Evolutionary conservation across 1,140 invertebrate genomes (phyloP), one percentile per base, ranked within the genome.

Genomic region (Drosophila repleta): DNA sequence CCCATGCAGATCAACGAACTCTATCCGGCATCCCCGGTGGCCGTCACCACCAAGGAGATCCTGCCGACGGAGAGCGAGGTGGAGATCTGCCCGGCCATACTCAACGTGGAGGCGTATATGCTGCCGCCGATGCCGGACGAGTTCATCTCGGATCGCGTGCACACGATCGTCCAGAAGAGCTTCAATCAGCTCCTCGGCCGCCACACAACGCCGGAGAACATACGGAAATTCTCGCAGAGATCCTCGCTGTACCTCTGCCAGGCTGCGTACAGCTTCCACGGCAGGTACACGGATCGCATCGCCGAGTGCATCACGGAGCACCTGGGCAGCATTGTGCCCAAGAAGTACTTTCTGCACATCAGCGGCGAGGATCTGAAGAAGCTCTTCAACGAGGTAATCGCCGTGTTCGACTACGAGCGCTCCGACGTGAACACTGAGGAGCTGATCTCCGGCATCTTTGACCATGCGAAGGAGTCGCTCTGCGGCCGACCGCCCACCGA

Each of bases 401-500:
- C 71, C 4, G 76, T 90, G 18, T 82, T 91, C 11, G 84, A 90
- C 15, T 90, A 88, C 26, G 85, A 90, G 46, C 75, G 76, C 4
- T 76, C 76, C 10, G 91, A 91, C 39, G 69, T 92, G 6, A 91
- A 91, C 43, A 84, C 89, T 0, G 80, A 89, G 43, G 91, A 91
- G 18, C 43, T 92, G 0, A 76, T 92, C 1, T 73, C 76, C 0
- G 87, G 90, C 4, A 90, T 91, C 4, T 84, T 91, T 32, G 76
- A 89, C 4, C 90, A 92, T 69, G 90, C 83, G 15, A 80, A 87
- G 41, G 78, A 85, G 1, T 72, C 77, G 18, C 57, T 90, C 0
- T 78, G 75, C 11, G 55, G 55, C 0, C 73, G 63, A 0, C 51
- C 61, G 37, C 35, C 26, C 0, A 17, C 41, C 35, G 69, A 79